These are phyloP conservation scores for Lordiphosa mommai DNA, from an alignment of 1,140 invertebrate species.

Conservation along the genomic window DNA sequence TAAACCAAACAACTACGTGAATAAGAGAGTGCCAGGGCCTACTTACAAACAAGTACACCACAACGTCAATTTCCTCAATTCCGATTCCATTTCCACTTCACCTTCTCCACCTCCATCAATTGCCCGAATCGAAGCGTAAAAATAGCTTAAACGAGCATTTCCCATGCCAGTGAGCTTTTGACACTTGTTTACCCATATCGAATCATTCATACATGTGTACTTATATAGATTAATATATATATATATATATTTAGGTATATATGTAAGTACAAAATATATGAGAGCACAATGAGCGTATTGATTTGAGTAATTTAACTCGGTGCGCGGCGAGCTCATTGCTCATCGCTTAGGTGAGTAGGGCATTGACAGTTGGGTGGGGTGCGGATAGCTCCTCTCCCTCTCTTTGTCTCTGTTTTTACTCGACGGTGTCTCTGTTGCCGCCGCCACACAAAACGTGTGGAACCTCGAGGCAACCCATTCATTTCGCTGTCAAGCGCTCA, in stretches of 20 bases:
- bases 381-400: neutral
- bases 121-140: conserved; percentile 68
- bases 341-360: conserved; percentile 14
- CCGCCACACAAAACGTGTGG: conserved; percentile 53
- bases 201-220: conserved; percentile 25
- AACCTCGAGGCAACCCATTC: conserved; percentile 46
- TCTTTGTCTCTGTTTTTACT: neutral
- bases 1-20: conserved; percentile 6
- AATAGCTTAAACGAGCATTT: conserved; percentile 63
- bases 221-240: neutral
- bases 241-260: neutral
- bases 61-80: neutral
- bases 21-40: conserved; percentile 1
- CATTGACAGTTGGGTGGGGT: neutral
- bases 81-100: neutral
- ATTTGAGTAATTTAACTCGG: conserved; percentile 47
- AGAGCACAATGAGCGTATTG: conserved; percentile 30
- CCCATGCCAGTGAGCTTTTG: conserved; percentile 33
- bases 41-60: neutral
- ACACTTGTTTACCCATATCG: conserved; percentile 46
- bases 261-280: neutral
- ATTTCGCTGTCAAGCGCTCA: conserved; percentile 56
- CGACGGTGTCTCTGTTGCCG: conserved; percentile 4
- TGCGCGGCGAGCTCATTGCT: conserved; percentile 58
- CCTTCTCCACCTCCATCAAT: conserved; percentile 32